Conservation (phyloP, 2,113 vertebrate genomes). For the Campylorhamphus procurvoides region DNA sequence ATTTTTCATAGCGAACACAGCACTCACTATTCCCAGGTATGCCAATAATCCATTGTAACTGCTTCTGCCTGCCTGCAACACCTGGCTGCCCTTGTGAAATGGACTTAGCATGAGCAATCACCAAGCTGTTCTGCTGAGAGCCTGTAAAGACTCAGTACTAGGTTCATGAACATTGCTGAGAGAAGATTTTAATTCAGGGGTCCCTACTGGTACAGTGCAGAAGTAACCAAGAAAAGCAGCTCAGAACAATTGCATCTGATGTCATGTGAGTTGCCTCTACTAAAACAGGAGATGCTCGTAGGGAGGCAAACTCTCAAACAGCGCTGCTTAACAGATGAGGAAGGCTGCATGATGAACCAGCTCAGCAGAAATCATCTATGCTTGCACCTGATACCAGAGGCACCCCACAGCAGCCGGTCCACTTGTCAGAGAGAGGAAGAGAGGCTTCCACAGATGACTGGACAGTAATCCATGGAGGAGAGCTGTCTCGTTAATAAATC, state of each 20-base stretch:
- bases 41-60: background rate
- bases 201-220: background rate
- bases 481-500: background rate
- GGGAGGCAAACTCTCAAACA: background rate
- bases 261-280: background rate
- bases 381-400: conserved; percentile 27
- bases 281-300: background rate
- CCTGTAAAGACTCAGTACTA: background rate
- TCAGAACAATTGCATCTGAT: fast-evolving
- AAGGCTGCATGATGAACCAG: background rate
- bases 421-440: background rate
- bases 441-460: conserved; percentile 23
- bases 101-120: background rate
- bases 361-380: conserved; percentile 18
- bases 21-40: background rate
- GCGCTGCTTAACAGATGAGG: background rate
- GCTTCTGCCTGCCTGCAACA: background rate
- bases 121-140: background rate
- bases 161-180: background rate
- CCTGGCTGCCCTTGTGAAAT: background rate
- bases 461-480: background rate
- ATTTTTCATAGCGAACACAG: background rate
- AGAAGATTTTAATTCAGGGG: background rate
- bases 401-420: background rate
- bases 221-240: background rate